Base-by-base conservation (phyloP, 2,888 invertebrate species). In the Trachelus tabidus region DNA sequence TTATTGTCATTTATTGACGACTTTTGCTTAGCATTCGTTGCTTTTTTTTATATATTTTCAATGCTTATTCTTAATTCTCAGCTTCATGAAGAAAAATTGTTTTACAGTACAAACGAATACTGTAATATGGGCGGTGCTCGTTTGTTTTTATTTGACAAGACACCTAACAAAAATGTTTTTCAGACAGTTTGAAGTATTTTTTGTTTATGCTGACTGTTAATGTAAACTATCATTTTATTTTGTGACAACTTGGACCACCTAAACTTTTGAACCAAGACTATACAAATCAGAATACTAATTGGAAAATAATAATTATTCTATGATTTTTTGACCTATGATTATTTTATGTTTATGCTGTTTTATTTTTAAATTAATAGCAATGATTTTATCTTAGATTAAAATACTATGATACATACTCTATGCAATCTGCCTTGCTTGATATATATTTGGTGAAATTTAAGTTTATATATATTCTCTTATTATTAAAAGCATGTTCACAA, bases 1-100 rank as follows among this genome's bases (percentile, higher is more conserved):
- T 37, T 73, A 37, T 74, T 80, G 68, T 80, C n/a, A 3, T 23
- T 68, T 15, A 33, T n/a, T 71, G 30, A 34, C 15, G 23, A 12
- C 3, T 15, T 69, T 76, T 76, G 30, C 69, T 15, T 9, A 23
- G 35, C 3, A 35, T 37, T 75, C 34, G n/a, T 68, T 68, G 31
- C 15, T 40, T 69, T 73, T 0, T 37, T 30, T 12, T 73, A n/a
- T 56, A 34, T 33, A 76, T 37, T 34, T 56, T 12, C 31, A n/a
- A n/a, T 71, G 31, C 0, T 30, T 71, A 71, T 30, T 34, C 30
- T 34, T 71, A 30, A 34, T 33, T 15, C 56, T 23, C 23, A 56
- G 56, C 9, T 56, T 56, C 23, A 9, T 56, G 23, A 9, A 56
- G 23, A 23, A 9, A 23, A 56, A 23, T 9, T 56, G 4, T 15